Evolutionary conservation across 2,113 vertebrate species (phyloP).

Genomic region (Aphelocoma coerulescens): DNA sequence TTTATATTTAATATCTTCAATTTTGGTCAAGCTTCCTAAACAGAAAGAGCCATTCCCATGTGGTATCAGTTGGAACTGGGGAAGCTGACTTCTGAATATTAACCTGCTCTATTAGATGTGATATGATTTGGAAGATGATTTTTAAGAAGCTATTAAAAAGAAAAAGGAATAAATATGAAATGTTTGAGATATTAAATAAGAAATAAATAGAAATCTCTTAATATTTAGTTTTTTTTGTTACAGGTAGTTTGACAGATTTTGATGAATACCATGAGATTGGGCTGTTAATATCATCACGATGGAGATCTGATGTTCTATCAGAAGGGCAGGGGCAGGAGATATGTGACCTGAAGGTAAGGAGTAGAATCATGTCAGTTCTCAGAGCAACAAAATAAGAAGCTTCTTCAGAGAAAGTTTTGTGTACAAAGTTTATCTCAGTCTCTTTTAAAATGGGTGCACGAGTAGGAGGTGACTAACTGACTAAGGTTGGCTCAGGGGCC

Average conservation of each 20-base stretch:
- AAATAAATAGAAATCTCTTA: not conserved
- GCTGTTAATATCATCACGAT: not conserved
- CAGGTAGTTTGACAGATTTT: not conserved
- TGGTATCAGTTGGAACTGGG: not conserved
- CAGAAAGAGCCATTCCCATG: not conserved
- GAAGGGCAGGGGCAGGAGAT: not conserved
- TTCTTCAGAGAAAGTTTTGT: not conserved
- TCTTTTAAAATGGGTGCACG: not conserved
- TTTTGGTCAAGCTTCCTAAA: not conserved
- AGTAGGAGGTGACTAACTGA: not conserved
- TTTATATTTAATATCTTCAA: not conserved
- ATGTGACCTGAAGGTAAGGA: not conserved
- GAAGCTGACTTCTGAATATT: not conserved
- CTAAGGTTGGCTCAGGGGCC: not conserved
- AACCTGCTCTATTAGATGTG: not conserved
- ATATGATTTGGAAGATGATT: not conserved
- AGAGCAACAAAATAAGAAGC: not conserved
- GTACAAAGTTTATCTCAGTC: not conserved
- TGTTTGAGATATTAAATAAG: not conserved
- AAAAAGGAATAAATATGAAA: not conserved
- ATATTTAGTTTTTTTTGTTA: not conserved
- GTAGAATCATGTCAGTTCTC: not conserved
- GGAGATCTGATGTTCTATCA: not conserved
- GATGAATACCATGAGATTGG: not conserved
- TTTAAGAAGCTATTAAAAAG: not conserved